These are phyloP conservation scores for Pyrochroa serraticornis DNA, from an alignment of 2,888 invertebrate genomes.

Conservation along the genomic window DNA sequence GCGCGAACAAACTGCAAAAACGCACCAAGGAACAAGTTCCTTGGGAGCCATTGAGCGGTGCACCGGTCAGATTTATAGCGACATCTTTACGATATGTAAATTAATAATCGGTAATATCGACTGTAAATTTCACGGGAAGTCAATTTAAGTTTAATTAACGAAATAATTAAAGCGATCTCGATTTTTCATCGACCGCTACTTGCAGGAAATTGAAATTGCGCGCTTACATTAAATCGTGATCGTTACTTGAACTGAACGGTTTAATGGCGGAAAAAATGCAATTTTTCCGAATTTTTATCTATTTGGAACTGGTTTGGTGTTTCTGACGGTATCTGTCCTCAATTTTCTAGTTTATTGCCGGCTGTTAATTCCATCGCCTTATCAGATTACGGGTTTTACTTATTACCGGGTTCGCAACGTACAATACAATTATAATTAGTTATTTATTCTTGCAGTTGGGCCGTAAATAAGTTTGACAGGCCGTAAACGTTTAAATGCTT, in stretches of 20 bases:
- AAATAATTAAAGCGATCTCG: conserved; percentile 1
- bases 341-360: too few species aligned
- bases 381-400: too few species aligned
- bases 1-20: conserved; percentile 24
- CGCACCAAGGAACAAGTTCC: conserved; percentile 25
- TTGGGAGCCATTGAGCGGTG: conserved; percentile 15
- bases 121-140: conserved; percentile 10
- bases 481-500: too few species aligned
- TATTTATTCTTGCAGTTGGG: too few species aligned
- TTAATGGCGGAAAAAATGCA: neutral
- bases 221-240: neutral
- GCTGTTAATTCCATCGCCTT: too few species aligned
- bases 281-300: too few species aligned
- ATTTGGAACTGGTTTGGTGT: too few species aligned
- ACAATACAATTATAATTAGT: too few species aligned
- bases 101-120: conserved; percentile 31
- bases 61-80: conserved; percentile 14
- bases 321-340: too few species aligned
- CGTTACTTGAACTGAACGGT: neutral
- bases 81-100: conserved; percentile 38
- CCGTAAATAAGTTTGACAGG: too few species aligned
- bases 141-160: conserved; percentile 7
- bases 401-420: too few species aligned
- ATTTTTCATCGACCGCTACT: neutral
- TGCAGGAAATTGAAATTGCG: neutral